Base-by-base conservation (phyloP, 2,113 vertebrate genomes). In the Odocoileus virginianus region DNA sequence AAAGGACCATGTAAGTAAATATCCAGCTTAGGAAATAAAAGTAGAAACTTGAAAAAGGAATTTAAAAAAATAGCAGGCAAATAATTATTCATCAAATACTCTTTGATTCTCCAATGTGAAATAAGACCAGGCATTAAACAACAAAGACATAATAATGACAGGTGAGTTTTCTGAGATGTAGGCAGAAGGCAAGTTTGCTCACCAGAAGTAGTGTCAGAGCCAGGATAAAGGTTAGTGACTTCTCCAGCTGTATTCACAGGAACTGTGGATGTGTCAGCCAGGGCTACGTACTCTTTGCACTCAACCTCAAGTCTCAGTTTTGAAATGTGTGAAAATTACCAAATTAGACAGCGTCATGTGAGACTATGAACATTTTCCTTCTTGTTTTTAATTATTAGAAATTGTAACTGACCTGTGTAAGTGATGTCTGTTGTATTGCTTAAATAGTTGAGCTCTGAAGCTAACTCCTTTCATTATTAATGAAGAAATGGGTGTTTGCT, bases 311-410 rank as follows among this genome's bases (percentile, higher is more conserved):
- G 96, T 97, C 97, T 97, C 45, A 90, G 43, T 96, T 98, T 98
- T 74, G 74, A 97, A 98, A 96, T 96, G 95, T 89, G 52, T 85
- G 58, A 96, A 98, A 97, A 96, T 83, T 95, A 96, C 97, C 88
- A 97, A 95, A 96, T 96, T 94, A 95, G 58, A 97, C 92, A 17
- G 54, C 21, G 5, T 67, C 23, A 96, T 86, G 95, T 87, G 90
- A 97, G 52, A 98, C 91, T 54, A 96, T 1, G 12, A 98, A 92
- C 40, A 82, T 54, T 95, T 89, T 67, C 19, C 87, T 85, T 79
- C 33, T 33, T 96, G 79, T 95, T 98, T 96, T 90, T 97, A 97
- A 98, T 98, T 97, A 97, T 97, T 97, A 95, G 83, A 95, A 96
- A 91, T 83, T 89, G 60, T 93, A 85, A 97, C 84, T 84, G 64